Evolutionary conservation across 2,797 vertebrate species (phyloP).

Genomic region (Rhinophrynus dorsalis): DNA sequence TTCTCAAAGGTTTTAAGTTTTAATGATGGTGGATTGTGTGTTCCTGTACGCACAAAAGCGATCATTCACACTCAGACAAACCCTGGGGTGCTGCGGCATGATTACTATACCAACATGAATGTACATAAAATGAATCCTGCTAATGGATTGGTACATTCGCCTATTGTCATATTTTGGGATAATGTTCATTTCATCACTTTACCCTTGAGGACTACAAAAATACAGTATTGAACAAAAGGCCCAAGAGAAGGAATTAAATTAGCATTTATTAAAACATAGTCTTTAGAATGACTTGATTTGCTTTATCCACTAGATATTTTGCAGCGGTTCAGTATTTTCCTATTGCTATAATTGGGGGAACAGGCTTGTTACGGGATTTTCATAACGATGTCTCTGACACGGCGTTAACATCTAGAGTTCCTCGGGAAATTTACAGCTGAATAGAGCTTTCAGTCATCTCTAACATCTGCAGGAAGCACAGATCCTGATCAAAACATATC

Average conservation of each 20-base stretch:
- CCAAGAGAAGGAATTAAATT: conserved; percentile 4
- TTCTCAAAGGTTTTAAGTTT: no score
- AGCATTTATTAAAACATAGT: conserved; percentile 20
- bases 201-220: no score
- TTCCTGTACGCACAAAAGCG: no score
- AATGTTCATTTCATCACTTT: no score
- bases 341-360: conserved; percentile 42
- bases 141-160: no score
- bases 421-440: conserved; percentile 47
- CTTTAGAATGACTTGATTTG: conserved; percentile 39
- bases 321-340: conserved; percentile 37
- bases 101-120: no score
- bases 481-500: conserved; percentile 52
- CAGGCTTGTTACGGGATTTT: conserved; percentile 43
- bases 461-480: conserved; percentile 49
- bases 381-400: conserved; percentile 46
- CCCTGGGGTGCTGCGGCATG: no score
- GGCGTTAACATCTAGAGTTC: conserved; percentile 40
- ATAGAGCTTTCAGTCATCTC: conserved; percentile 48
- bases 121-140: no score
- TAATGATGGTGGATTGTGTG: no score
- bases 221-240: conserved; percentile 7
- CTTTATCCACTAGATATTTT: conserved; percentile 32
- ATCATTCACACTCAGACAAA: no score
- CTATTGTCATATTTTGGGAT: no score